A percentile compares a stretch with the other conserved stretches of the same genome.
These are phyloP conservation scores for Horisme vitalbata DNA, from an alignment of 2,888 invertebrate genomes.

Conservation along the genomic window DNA sequence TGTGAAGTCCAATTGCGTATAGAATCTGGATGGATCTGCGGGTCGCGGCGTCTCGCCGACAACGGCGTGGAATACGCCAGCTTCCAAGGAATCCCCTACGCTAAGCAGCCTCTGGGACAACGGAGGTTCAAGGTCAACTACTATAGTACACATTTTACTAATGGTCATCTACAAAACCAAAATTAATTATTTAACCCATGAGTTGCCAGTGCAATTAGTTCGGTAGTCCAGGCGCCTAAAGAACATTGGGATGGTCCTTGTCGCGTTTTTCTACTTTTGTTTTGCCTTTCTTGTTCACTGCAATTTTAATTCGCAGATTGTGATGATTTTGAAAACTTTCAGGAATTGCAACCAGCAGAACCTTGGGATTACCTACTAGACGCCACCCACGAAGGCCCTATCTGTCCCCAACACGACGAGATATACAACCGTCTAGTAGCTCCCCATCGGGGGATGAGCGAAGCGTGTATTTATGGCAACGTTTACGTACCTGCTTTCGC, in stretches of 20 bases:
- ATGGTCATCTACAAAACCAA: too few relatives aligned
- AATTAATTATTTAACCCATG: too few relatives aligned
- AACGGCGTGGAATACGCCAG: slow-evolving; percentile 51
- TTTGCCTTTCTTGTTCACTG: too few relatives aligned
- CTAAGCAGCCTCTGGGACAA: slow-evolving; percentile 57
- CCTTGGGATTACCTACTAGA: slow-evolving; percentile 75
- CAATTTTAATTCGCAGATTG: neutral
- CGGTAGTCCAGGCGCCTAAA: too few relatives aligned
- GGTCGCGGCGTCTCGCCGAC: slow-evolving; percentile 39
- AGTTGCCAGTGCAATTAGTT: too few relatives aligned
- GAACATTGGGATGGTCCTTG: neutral
- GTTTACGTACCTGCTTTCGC: slow-evolving; percentile 29
- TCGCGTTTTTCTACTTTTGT: too few relatives aligned
- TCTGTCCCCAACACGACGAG: slow-evolving; percentile 75
- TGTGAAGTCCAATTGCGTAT: slow-evolving; percentile 41
- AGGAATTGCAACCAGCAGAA: slow-evolving; percentile 75
- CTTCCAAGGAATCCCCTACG: slow-evolving; percentile 69
- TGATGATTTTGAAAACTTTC: slow-evolving; percentile 23
- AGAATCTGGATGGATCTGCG: slow-evolving; percentile 61
- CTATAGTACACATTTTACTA: too few relatives aligned
- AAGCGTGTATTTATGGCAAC: slow-evolving; percentile 36
- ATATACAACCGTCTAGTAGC: slow-evolving; percentile 25
- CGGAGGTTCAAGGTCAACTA: slow-evolving; percentile 48
- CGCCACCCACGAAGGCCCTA: slow-evolving; percentile 73
- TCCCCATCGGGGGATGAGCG: slow-evolving; percentile 30